Percentiles rank a stretch among this genome's conserved stretches.
Conservation (phyloP, 2,113 vertebrate species). For the Elanoides forficatus region DNA sequence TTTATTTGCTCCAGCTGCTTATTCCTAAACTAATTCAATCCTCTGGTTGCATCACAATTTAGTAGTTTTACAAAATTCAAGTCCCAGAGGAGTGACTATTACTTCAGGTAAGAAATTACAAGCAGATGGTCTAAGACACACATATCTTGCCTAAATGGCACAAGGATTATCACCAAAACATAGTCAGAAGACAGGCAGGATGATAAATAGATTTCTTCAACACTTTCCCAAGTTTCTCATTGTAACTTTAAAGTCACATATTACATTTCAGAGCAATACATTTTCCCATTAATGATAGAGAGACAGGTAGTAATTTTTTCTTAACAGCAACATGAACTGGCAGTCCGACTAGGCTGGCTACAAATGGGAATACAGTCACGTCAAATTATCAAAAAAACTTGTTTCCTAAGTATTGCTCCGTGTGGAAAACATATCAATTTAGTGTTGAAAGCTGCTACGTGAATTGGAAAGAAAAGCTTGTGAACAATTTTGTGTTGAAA, state of each 20-base stretch:
- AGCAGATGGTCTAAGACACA: neutral
- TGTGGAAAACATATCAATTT: neutral
- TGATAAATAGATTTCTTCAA: neutral
- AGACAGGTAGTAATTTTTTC: neutral
- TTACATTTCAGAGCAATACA: neutral
- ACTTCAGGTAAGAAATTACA: neutral
- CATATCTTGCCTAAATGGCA: neutral
- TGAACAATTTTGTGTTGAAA: neutral
- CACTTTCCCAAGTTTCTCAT: neutral
- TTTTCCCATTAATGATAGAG: neutral
- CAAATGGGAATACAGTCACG: neutral
- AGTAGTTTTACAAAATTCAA: neutral
- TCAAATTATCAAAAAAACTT: neutral
- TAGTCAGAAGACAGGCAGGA: neutral
- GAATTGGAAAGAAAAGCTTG: neutral
- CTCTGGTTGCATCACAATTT: neutral
- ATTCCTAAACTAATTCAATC: neutral
- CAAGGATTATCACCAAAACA: neutral
- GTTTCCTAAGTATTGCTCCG: neutral
- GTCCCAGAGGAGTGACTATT: neutral
- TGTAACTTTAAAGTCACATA: neutral
- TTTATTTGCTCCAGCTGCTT: neutral
- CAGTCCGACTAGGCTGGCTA: neutral
- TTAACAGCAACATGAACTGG: neutral
- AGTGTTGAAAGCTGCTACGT: neutral